Conservation (phyloP, 1,140 invertebrate species). For the Asobara japonica region DNA sequence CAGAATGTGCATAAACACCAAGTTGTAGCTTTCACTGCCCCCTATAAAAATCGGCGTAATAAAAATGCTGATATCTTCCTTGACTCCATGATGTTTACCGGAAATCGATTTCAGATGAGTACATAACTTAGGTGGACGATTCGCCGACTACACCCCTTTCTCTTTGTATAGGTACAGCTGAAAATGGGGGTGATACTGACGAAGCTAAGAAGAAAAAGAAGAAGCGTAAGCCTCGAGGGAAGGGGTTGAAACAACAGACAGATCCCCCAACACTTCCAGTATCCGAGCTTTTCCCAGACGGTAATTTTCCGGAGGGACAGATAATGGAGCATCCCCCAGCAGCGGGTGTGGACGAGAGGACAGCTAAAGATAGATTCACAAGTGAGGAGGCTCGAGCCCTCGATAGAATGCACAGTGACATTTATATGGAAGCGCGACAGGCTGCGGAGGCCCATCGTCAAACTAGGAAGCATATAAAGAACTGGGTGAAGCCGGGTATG, state of each 20-base stretch:
- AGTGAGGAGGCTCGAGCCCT: constrained; percentile 90
- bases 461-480: constrained; percentile 66
- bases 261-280: constrained; percentile 89
- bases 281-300: constrained; percentile 84
- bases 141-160: background rate
- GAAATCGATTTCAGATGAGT: too few species aligned
- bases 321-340: constrained; percentile 80
- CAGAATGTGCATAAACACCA: too few species aligned
- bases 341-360: constrained; percentile 79
- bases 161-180: constrained; percentile 24
- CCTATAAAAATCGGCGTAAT: too few species aligned
- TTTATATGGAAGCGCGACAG: constrained; percentile 94
- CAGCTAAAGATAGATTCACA: constrained; percentile 86
- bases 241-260: constrained; percentile 74
- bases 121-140: too few species aligned
- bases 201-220: constrained; percentile 75
- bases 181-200: constrained; percentile 59
- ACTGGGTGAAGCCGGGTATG: constrained; percentile 90
- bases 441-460: constrained; percentile 98
- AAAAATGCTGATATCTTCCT: too few species aligned
- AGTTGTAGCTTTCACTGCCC: too few species aligned
- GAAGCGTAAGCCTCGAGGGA: constrained; percentile 65
- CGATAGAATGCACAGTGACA: constrained; percentile 84
- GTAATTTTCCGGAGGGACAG: constrained; percentile 82
- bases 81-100: too few species aligned